phyloP scores from a whole-genome alignment of 2,888 invertebrate species.

The Pimpla rufipes region DNA sequence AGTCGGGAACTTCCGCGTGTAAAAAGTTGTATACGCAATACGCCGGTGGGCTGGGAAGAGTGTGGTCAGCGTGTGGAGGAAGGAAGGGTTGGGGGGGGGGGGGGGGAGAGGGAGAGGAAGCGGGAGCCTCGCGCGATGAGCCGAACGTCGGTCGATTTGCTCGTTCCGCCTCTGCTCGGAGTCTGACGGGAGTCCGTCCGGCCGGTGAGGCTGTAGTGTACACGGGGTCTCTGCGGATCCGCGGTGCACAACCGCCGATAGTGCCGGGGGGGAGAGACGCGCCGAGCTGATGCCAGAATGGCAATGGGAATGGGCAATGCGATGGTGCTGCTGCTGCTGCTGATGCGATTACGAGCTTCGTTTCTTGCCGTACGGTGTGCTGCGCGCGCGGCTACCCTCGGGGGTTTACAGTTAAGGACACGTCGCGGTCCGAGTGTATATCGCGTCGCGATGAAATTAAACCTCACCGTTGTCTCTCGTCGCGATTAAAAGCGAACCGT shows the following conservation, averaged over 20 bases:
- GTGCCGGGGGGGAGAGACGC: constrained; percentile 62
- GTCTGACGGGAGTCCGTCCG: constrained; percentile 66
- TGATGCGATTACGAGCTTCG: constrained; percentile 72
- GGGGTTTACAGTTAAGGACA: constrained; percentile 79
- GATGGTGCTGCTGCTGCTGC: constrained; percentile 49
- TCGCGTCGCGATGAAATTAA: constrained; percentile 74
- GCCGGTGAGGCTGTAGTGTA: constrained; percentile 50
- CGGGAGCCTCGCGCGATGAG: constrained; percentile 61
- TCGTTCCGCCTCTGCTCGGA: constrained; percentile 67
- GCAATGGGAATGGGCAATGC: constrained; percentile 71
- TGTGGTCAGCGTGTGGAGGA: constrained; percentile 15
- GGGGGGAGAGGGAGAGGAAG: constrained; percentile 4
- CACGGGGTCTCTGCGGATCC: constrained; percentile 29
- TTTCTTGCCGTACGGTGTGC: constrained; percentile 71
- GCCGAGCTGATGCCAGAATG: constrained; percentile 59
- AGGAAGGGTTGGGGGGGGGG: too few species aligned
- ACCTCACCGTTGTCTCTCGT: constrained; percentile 72
- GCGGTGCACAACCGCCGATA: constrained; percentile 32
- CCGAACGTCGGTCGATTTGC: constrained; percentile 70
- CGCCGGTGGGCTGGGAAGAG: background rate
- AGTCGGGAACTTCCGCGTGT: constrained; percentile 58
- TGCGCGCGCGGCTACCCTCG: constrained; percentile 63
- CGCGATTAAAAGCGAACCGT: constrained; percentile 68
- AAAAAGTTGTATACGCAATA: constrained; percentile 61
- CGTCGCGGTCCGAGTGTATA: constrained; percentile 65